Conservation (phyloP, 1,140 invertebrate species). For the Ditylenchus dipsaci region DNA sequence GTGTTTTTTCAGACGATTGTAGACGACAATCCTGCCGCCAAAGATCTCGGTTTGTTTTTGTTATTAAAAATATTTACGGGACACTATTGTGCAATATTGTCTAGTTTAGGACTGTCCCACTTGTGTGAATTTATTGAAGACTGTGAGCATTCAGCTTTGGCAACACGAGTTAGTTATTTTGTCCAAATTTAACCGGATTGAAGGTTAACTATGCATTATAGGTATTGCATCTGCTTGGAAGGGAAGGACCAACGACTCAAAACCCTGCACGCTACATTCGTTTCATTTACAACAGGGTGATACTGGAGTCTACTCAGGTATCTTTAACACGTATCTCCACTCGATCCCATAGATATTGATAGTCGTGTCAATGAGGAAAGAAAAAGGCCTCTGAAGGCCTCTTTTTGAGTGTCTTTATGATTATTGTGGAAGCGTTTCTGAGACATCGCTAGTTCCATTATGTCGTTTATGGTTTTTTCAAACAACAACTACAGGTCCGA, state of each 20-base stretch:
- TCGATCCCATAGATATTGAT: background rate
- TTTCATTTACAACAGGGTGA: constrained; percentile 97
- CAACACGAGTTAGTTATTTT: constrained; percentile 71
- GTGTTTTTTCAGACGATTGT: constrained; percentile 69
- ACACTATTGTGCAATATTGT: background rate
- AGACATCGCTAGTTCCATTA: background rate
- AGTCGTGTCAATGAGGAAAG: constrained; percentile 26
- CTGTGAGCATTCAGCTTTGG: constrained; percentile 92
- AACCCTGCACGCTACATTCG: constrained; percentile 91
- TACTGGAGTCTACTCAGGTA: constrained; percentile 88
- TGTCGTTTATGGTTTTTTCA: no score
- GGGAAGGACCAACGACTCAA: constrained; percentile 88
- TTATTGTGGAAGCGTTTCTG: constrained; percentile 4
- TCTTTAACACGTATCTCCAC: constrained; percentile 65
- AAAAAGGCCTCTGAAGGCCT: constrained; percentile 31
- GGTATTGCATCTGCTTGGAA: constrained; percentile 86
- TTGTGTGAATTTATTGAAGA: constrained; percentile 99
- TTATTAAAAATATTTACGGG: background rate
- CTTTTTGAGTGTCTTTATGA: background rate
- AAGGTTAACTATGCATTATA: no score
- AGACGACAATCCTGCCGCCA: constrained; percentile 89
- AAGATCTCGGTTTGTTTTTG: constrained; percentile 73
- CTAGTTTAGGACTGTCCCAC: constrained; percentile 73
- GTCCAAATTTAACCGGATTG: no score
- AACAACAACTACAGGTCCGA: no score